Base-by-base conservation (phyloP, 2,113 vertebrate genomes). In the Cricetomys ansorgei region DNA sequence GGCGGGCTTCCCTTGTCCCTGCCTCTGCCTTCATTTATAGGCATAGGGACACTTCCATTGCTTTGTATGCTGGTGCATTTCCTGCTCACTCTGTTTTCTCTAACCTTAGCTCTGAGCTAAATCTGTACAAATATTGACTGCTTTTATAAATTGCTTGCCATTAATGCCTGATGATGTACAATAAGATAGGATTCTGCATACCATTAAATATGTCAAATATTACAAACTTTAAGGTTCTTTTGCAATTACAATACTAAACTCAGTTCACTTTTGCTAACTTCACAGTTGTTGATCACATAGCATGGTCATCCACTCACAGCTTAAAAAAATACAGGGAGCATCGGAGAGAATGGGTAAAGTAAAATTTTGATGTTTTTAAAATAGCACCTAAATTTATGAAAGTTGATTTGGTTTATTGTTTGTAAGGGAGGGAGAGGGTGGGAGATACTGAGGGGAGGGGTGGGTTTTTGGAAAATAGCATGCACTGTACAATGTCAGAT, bases 221-320 rank as follows among this genome's bases (percentile, higher is more conserved):
- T 97, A 94, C 97, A 97, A 90, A 95, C 59, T 94, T 96, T 88
- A 97, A 98, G 94, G 31, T 96, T 98, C 80, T 97, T 98, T 94
- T 97, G 89, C 95, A 96, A 97, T 97, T 92, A 96, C 15, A 92
- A 96, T 97, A 97, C 97, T 98, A 98, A 97, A 97, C 96, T 97
- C 96, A 92, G 97, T 97, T 98, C 97, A 98, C 97, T 97, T 98
- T 96, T 98, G 97, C 97, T 98, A 96, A 97, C 96, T 98, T 98
- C 96, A 97, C 97, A 97, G 97, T 97, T 97, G 96, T 98, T 98
- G 97, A 97, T 98, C 97, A 98, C 97, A 98, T 98, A 98, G 97
- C 96, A 97, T 98, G 97, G 97, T 97, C 97, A 97, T 97, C 97
- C 97, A 97, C 96, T 98, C 97, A 98, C 97, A 97, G 96, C 97